A percentile compares a stretch with the other conserved stretches of the same genome.
Conservation (phyloP, 35 echinoderm and acorn worm genomes). For the Acanthaster planci region DNA sequence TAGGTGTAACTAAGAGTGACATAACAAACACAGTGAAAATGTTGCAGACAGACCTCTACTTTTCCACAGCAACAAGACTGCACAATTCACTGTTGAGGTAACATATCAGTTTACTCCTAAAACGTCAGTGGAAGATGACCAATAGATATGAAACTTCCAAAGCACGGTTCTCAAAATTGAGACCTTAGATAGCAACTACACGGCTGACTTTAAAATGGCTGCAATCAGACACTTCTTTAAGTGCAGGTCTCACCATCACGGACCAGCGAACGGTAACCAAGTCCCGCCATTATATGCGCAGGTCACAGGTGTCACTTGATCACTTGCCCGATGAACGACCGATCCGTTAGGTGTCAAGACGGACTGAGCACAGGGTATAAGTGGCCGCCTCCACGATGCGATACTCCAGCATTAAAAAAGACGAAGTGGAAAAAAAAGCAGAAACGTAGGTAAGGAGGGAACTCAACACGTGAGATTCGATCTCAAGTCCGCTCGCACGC, state of each 20-base stretch:
- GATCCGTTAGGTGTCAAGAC: background rate
- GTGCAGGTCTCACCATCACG: background rate
- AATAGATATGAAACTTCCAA: background rate
- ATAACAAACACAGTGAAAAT: too few species aligned
- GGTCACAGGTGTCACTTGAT: slow-evolving; percentile 17
- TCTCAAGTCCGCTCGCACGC: background rate
- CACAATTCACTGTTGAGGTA: too few species aligned
- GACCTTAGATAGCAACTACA: too few species aligned
- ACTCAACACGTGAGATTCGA: slow-evolving; percentile 28
- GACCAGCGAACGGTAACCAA: background rate
- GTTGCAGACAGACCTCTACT: too few species aligned
- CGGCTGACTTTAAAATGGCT: too few species aligned
- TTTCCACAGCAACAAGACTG: too few species aligned
- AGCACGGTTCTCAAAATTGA: background rate
- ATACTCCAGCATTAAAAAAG: too few species aligned
- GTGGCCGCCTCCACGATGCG: too few species aligned
- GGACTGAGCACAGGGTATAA: background rate
- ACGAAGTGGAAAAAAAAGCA: too few species aligned
- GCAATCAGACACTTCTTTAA: background rate
- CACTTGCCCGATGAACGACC: slow-evolving; percentile 18
- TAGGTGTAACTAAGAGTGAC: too few species aligned
- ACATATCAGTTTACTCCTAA: background rate
- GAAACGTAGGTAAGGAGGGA: background rate
- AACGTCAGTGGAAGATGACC: background rate
- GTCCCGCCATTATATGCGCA: background rate